Conservation (phyloP, 1,140 invertebrate species). For the Lutraria rhynchaena region DNA sequence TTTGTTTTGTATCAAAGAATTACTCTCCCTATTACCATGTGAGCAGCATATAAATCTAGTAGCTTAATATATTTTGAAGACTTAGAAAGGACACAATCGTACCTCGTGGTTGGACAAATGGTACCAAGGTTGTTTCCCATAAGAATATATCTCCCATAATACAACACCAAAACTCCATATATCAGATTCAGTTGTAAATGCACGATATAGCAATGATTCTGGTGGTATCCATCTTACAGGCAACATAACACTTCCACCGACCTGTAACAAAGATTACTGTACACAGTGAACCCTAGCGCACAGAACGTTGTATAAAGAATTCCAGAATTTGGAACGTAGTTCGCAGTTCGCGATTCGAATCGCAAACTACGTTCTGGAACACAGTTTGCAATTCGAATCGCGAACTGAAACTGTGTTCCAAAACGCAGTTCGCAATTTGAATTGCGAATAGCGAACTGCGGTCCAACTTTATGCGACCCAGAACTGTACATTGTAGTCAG, state of each 20-base stretch:
- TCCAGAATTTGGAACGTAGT: no score
- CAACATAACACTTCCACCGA: conserved; percentile 82
- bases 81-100: conserved; percentile 26
- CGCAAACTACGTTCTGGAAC: no score
- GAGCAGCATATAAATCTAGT: background rate
- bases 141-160: conserved; percentile 95
- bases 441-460: no score
- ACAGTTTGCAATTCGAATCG: no score
- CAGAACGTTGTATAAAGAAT: no score
- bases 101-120: conserved; percentile 83
- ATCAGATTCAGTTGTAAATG: conserved; percentile 95
- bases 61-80: background rate
- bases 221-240: conserved; percentile 86
- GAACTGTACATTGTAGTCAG: no score
- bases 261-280: no score
- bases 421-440: no score
- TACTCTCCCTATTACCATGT: background rate
- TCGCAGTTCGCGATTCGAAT: no score
- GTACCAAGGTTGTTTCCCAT: conserved; percentile 90
- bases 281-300: no score
- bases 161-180: conserved; percentile 99
- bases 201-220: conserved; percentile 94
- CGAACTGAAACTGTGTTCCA: no score
- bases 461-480: no score
- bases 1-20: background rate